These are phyloP conservation scores for Pseudomyrmex concolor DNA, from an alignment of 1,140 invertebrate genomes.

Conservation along the genomic window DNA sequence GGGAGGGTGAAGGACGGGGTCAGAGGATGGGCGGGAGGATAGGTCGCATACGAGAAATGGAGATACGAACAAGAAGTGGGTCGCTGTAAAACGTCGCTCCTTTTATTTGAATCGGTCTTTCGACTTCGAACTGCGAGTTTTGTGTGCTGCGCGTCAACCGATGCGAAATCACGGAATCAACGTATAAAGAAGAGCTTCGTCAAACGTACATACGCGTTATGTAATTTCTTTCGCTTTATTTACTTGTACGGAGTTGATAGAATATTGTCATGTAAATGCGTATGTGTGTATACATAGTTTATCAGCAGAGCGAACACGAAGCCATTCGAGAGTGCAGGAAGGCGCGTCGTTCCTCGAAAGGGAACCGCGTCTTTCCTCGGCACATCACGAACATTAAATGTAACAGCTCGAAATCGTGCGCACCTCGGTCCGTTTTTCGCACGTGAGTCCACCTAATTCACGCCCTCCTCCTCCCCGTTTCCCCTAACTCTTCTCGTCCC, in stretches of 20 bases:
- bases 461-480: conserved; percentile 24
- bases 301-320: conserved; percentile 64
- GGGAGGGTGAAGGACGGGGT: not conserved
- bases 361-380: conserved; percentile 65
- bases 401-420: conserved; percentile 76
- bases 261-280: not conserved
- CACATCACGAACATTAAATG: conserved; percentile 73
- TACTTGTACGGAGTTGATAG: not conserved
- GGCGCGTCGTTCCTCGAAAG: conserved; percentile 23
- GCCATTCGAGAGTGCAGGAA: conserved; percentile 43
- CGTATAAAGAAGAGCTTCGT: not conserved
- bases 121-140: conserved; percentile 41
- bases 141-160: conserved; percentile 6
- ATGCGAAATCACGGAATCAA: conserved; percentile 8
- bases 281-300: conserved; percentile 57
- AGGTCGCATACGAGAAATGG: conserved; percentile 38
- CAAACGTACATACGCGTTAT: conserved; percentile 1
- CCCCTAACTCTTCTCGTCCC: conserved; percentile 2
- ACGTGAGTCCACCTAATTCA: conserved; percentile 74
- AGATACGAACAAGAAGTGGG: conserved; percentile 51
- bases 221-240: not conserved
- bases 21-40: not conserved
- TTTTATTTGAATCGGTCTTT: conserved; percentile 53
- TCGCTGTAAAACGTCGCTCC: conserved; percentile 47
- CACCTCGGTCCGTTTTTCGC: conserved; percentile 74